Evolutionary conservation across 2,888 invertebrate species (phyloP).

Genomic region (Microplitis manilae): DNA sequence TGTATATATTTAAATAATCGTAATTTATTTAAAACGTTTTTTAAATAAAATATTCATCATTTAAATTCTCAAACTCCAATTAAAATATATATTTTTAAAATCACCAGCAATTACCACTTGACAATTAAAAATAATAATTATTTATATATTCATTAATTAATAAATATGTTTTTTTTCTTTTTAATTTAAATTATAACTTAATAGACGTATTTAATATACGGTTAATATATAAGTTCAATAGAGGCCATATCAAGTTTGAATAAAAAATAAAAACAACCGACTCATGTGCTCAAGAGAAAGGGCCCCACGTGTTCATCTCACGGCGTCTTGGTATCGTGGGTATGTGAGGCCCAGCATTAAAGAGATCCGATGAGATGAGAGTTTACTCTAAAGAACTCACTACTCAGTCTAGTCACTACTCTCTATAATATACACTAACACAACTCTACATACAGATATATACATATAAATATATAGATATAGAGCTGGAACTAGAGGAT

Average conservation of each 20-base stretch:
- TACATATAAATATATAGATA: not conserved
- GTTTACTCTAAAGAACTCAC: not conserved
- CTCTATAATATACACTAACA: not conserved
- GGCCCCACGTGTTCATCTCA: slow-evolving; percentile 15
- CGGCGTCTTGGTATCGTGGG: not conserved
- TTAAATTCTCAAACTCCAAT: no score
- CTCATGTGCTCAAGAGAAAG: slow-evolving; percentile 22
- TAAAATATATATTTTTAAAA: not conserved
- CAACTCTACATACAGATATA: not conserved
- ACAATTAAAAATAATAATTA: not conserved
- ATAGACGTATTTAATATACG: not conserved
- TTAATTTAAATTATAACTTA: not conserved
- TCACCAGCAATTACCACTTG: not conserved
- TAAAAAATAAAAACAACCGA: slow-evolving; percentile 14
- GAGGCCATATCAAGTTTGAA: slow-evolving; percentile 5
- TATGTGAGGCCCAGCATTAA: not conserved
- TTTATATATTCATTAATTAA: not conserved
- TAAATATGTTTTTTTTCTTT: not conserved
- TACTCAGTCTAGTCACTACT: not conserved
- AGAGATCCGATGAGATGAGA: not conserved
- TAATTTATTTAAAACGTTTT: no score
- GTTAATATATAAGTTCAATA: not conserved
- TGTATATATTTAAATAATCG: not conserved
- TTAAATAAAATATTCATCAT: no score
- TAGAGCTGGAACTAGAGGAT: not conserved